Conservation (phyloP, 2,888 invertebrate genomes). For the Lordiphosa andalusiaca region DNA sequence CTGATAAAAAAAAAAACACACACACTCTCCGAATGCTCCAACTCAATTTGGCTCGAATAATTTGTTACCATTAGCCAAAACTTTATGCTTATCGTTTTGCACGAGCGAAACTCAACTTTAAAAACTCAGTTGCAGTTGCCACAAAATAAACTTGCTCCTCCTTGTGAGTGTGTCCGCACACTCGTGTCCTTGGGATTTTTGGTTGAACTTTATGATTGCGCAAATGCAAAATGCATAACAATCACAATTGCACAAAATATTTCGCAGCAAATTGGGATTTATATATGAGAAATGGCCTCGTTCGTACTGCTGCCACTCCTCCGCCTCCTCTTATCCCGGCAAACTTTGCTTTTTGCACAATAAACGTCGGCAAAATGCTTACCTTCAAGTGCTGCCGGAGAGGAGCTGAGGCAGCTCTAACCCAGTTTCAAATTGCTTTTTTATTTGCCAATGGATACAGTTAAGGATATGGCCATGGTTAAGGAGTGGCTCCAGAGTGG, state of each 20-base stretch:
- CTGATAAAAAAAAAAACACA: too few species aligned
- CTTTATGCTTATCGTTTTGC: slow-evolving; percentile 55
- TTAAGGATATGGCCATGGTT: slow-evolving; percentile 29
- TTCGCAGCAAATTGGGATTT: slow-evolving; percentile 66
- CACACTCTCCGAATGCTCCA: slow-evolving; percentile 3
- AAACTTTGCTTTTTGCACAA: slow-evolving; percentile 24
- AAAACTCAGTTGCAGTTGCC: background rate
- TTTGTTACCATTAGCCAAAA: slow-evolving; percentile 54
- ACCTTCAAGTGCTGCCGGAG: slow-evolving; percentile 23
- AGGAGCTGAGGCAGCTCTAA: slow-evolving; percentile 34
- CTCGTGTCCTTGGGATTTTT: slow-evolving; percentile 49
- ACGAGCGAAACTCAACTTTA: slow-evolving; percentile 1
- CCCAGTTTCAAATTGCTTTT: slow-evolving; percentile 67
- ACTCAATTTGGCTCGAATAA: slow-evolving; percentile 38
- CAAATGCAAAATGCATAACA: slow-evolving; percentile 68
- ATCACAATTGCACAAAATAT: slow-evolving; percentile 67
- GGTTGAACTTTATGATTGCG: slow-evolving; percentile 53
- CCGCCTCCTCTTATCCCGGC: slow-evolving; percentile 15
- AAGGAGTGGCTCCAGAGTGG: slow-evolving; percentile 24
- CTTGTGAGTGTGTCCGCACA: slow-evolving; percentile 11
- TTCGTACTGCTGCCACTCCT: slow-evolving; percentile 13
- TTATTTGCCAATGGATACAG: slow-evolving; percentile 58
- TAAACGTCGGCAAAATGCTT: slow-evolving; percentile 6
- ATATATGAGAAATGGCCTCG: slow-evolving; percentile 45
- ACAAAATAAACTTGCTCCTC: slow-evolving; percentile 15